A percentile compares a stretch with the other conserved stretches of the same genome.
Conservation (phyloP, 2,113 vertebrate genomes). For the Stigmatopora argus region DNA sequence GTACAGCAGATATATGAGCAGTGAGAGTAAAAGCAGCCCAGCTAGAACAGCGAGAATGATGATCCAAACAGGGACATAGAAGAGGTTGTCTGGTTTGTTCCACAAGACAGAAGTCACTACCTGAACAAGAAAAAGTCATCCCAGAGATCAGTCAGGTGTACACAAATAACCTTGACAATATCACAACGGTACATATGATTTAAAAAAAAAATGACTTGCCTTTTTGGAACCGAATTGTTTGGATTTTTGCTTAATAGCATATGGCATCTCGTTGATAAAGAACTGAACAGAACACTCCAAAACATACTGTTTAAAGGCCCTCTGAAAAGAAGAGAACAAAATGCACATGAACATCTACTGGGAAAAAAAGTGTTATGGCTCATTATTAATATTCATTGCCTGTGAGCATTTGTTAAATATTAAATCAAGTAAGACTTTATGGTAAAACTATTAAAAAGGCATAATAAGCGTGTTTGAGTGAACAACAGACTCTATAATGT, state of each 20-base stretch:
- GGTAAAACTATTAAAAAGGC: not conserved
- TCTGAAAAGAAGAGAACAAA: slow-evolving; percentile 53
- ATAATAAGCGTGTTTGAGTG: not conserved
- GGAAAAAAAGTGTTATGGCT: no score
- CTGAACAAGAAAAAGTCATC: slow-evolving; percentile 51
- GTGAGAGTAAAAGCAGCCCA: slow-evolving; percentile 79
- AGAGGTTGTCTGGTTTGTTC: slow-evolving; percentile 75
- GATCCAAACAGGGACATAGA: slow-evolving; percentile 82
- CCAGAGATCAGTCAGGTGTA: not conserved
- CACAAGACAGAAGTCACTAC: slow-evolving; percentile 75
- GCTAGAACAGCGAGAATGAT: slow-evolving; percentile 82
- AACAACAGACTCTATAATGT: not conserved
- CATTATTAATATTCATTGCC: not conserved
- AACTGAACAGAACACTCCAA: slow-evolving; percentile 78
- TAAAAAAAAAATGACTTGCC: slow-evolving; percentile 50
- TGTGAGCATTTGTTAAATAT: not conserved
- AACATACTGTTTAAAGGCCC: slow-evolving; percentile 63
- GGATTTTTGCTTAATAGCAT: slow-evolving; percentile 72
- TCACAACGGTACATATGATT: not conserved
- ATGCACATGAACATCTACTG: not conserved
- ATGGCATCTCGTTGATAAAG: slow-evolving; percentile 77
- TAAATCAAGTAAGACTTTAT: not conserved
- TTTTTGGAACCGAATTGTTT: slow-evolving; percentile 70
- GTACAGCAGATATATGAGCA: slow-evolving; percentile 87
- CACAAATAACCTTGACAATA: not conserved